These are phyloP conservation scores for Hydrochoerus hydrochaeris DNA, from an alignment of 2,113 vertebrate genomes.

Conservation along the genomic window DNA sequence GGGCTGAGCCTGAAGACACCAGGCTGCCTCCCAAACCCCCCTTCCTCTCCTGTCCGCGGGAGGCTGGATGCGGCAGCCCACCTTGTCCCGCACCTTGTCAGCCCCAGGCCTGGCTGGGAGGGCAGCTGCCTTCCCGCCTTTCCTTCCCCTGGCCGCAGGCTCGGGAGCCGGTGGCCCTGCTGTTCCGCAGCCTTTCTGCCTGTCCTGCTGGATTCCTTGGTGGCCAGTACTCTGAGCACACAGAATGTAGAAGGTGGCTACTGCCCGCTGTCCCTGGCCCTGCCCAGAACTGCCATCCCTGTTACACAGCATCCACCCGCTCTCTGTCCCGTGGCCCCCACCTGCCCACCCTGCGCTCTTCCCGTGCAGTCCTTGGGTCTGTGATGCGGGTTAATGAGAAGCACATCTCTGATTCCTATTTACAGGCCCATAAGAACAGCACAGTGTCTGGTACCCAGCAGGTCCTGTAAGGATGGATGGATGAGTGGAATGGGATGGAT, in stretches of 20 bases:
- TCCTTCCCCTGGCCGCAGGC: no score
- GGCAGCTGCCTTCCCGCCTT: background rate
- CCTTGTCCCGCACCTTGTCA: background rate
- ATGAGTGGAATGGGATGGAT: background rate
- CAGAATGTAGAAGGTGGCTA: background rate
- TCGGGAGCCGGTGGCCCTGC: background rate
- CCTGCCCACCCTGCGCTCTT: background rate
- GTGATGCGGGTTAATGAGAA: background rate
- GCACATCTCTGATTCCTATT: background rate
- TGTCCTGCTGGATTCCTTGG: background rate
- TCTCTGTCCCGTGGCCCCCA: background rate
- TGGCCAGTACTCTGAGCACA: accelerated
- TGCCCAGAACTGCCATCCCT: background rate
- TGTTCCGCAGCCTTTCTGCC: background rate
- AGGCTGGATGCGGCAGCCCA: background rate
- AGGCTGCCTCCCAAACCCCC: background rate
- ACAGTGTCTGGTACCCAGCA: background rate
- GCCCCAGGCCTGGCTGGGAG: background rate
- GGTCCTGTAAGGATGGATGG: background rate
- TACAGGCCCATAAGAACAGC: background rate
- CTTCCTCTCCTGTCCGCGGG: background rate
- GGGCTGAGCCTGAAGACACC: background rate
- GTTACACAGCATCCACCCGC: accelerated
- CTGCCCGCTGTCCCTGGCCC: background rate
- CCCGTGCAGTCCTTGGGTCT: background rate